Evolutionary conservation across 2,113 vertebrate species (phyloP), one percentile per base, ranked within the genome.

Genomic region (Acrocephalus arundinaceus): DNA sequence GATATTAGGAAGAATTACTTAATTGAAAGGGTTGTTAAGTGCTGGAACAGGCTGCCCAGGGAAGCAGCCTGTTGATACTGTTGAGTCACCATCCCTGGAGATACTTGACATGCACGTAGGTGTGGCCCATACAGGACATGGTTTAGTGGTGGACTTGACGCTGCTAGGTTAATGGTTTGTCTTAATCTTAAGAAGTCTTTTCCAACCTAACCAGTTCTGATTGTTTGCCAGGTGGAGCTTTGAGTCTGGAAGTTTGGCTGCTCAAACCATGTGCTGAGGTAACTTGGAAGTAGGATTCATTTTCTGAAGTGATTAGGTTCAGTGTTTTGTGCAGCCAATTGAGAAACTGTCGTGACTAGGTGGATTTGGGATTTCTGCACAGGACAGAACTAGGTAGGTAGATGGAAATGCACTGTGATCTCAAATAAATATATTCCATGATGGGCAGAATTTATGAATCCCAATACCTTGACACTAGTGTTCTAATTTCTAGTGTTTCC

Each of bases 291-390:
- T 65, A 92, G 35, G 22, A 71, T 74, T 33, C 3, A 7, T 67
- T 87, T 85, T 87, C 33, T 59, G 5, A 71, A 84, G 46, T 70
- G n/a, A 41, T 73, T 14, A 45, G 16, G 30, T 61, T 66, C 37
- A 28, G 19, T 1, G 2, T 54, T 87, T 43, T 39, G 15, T 78
- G 46, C 51, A 35, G n/a, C 48, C 20, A 5, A 0, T 81, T 48
- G 30, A 35, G 65, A 37, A 72, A 31, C 35, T 70, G 24, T 31
- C 0, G 0, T 49, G n/a, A n/a, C 27, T 77, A 27, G 14, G 11
- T 89, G 46, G 23, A 18, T 77, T 74, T 67, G 7, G 48, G 20
- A 7, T 62, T 92, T 91, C 43, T 86, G 15, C 49, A 39, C 24
- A 37, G 54, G 72, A 28, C 24, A 51, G 75, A 70, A 35, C 18